A percentile compares a stretch with the other conserved stretches of the same genome.
phyloP scores from a whole-genome alignment of 2,113 vertebrate genomes.

The Saccopteryx bilineata region DNA sequence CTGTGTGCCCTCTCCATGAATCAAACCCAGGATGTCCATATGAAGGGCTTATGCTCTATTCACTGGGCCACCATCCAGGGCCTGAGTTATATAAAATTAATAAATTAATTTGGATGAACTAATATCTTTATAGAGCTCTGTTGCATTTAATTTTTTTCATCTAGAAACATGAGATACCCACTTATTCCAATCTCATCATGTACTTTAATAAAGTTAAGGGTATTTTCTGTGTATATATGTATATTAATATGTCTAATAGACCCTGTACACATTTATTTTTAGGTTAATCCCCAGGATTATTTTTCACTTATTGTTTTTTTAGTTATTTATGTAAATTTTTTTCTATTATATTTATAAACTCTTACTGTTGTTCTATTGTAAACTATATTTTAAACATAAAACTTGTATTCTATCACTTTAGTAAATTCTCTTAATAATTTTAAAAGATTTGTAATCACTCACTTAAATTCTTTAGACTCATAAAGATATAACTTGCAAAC shows the following conservation, averaged over 20 bases:
- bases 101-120: conserved; percentile 14
- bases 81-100: background rate
- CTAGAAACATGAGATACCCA: background rate
- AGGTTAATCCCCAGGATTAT: background rate
- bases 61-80: too few species aligned
- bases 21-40: too few species aligned
- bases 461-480: background rate
- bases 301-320: background rate
- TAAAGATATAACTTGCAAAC: background rate
- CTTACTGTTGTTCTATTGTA: background rate
- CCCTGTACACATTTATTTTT: background rate
- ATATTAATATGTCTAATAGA: background rate
- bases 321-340: background rate
- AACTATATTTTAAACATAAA: background rate
- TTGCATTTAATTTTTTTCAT: background rate
- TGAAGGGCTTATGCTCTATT: too few species aligned
- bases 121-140: background rate
- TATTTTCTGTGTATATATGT: background rate
- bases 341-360: background rate
- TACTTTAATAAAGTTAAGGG: background rate
- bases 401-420: background rate
- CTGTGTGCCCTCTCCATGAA: too few species aligned
- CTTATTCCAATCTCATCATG: background rate
- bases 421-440: background rate
- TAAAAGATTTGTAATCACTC: background rate